Conservation (phyloP, 1,140 invertebrate genomes). For the Euura lappo region DNA sequence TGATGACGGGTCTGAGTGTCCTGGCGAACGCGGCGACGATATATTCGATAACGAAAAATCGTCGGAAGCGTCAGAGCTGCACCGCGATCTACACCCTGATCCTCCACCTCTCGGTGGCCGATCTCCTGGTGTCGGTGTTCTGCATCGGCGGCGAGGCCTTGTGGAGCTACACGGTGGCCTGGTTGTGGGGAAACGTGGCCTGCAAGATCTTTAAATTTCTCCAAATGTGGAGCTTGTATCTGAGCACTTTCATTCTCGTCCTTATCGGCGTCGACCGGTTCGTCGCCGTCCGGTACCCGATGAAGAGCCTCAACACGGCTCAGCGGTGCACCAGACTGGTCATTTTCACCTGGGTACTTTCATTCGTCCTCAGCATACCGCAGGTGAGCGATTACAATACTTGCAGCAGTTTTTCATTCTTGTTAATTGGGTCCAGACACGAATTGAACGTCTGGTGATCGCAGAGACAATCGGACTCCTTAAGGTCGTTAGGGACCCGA, state of each 20-base stretch:
- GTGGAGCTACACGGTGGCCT: constrained; percentile 82
- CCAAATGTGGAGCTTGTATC: constrained; percentile 81
- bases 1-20: constrained; percentile 75
- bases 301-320: constrained; percentile 74
- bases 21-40: constrained; percentile 78
- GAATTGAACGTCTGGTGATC: constrained; percentile 4
- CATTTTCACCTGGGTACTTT: constrained; percentile 71
- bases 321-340: constrained; percentile 69
- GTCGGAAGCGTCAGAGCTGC: constrained; percentile 64
- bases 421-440: constrained; percentile 25
- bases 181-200: constrained; percentile 76
- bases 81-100: constrained; percentile 80
- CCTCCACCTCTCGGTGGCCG: constrained; percentile 74
- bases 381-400: constrained; percentile 68
- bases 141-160: constrained; percentile 79
- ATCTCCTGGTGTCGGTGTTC: constrained; percentile 78
- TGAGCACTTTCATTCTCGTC: constrained; percentile 85
- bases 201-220: constrained; percentile 85
- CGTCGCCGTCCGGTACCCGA: constrained; percentile 80
- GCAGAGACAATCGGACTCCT: too few relatives aligned
- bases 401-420: constrained; percentile 16
- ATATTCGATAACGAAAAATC: constrained; percentile 70
- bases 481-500: too few relatives aligned
- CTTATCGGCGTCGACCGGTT: constrained; percentile 83
- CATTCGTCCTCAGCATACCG: constrained; percentile 76